Evolutionary conservation across 2,888 invertebrate genomes (phyloP), one percentile per base, ranked within the genome.

Genomic region (Herminia tarsipennalis): DNA sequence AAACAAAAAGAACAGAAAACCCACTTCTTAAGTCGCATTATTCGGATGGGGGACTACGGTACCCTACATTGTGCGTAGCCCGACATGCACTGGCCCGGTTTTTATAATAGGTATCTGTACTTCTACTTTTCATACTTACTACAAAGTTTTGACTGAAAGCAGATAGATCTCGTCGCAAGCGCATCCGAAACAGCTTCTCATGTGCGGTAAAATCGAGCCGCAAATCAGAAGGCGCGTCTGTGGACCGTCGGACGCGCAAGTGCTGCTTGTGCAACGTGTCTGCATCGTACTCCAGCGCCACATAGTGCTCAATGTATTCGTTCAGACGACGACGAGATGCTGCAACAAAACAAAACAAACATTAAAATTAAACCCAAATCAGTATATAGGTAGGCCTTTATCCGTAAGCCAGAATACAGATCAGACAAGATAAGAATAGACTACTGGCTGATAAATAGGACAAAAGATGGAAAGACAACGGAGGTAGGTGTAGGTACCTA

Each of bases 291-390:
- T 94, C 94, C 75, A 98, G 93, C 64, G 95, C 93, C 90, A 98
- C 98, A 92, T 96, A 98, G 92, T 98, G 96, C 65, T 94, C 94
- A 82, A 98, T 96, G 93, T 97, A 98, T 90, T 97, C 96, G 92
- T 95, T 98, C 73, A 98, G 93, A 78, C 95, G 94, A 70, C 94
- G 93, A 65, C 95, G 95, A 93, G 94, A 83, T 93, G 95, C 83
- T 94, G 92, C 28, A 37, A 36, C 61, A 73, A 77, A 61, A 75
- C 74, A 62, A 51, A 62, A 60, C 50, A 42, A 5, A 10, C 21
- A 36, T 29, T 43, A 32, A 47, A 35, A 44, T 38, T 39, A 32
- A 36, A 28, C 8, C 16, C 39, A 45, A 41, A 37, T 48, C 44
- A 57, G 50, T 36, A 56, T 37, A 61, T 64, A 66, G n/a, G n/a